Evolutionary conservation across 2,113 vertebrate genomes (phyloP), one percentile per base, ranked within the genome.

Genomic region (Aramus guarauna): DNA sequence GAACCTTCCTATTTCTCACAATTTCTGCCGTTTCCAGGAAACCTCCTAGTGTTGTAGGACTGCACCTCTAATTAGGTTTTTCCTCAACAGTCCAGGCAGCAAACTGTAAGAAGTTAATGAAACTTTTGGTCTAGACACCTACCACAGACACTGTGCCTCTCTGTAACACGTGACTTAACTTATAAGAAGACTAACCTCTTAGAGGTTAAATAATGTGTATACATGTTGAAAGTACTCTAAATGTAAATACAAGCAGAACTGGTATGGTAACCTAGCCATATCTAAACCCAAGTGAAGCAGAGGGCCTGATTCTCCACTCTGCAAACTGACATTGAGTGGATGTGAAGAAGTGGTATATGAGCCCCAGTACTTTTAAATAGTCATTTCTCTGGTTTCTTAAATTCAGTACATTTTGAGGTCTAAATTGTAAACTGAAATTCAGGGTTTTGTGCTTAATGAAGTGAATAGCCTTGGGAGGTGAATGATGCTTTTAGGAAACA

Each of bases 371-470:
- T 41, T 94, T 64, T 62, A 80, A 83, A 26, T 15, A 39, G 79
- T 71, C 1, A 32, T 97, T 88, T 85, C 45, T 72, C 66, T 71
- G 85, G 60, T 94, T 85, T 94, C 89, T 55, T 95, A 50, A 72
- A 72, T 74, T 41, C 75, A 90, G 52, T 86, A 69, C 20, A 19
- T 89, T 63, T 29, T 62, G 80, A 80, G 68, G 93, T 85, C 50
- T 72, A 77, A 96, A 88, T 69, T 94, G 81, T 80, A 89, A 93
- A 92, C 60, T 56, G 18, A 88, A 95, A 85, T 83, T 95, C 76
- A 60, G 71, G 71, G 68, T 34, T 73, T 93, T 27, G 9, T 83
- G 74, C 55, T 83, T 96, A 45, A 63, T 85, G n/a, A 71, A 34
- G 3, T 47, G 4, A 24, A 13, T 66, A 91, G 30, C 27, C 37